A percentile compares a stretch with the other conserved stretches of the same genome.
Evolutionary conservation across 2,113 vertebrate species (phyloP).

Genomic region (Eretmochelys imbricata): DNA sequence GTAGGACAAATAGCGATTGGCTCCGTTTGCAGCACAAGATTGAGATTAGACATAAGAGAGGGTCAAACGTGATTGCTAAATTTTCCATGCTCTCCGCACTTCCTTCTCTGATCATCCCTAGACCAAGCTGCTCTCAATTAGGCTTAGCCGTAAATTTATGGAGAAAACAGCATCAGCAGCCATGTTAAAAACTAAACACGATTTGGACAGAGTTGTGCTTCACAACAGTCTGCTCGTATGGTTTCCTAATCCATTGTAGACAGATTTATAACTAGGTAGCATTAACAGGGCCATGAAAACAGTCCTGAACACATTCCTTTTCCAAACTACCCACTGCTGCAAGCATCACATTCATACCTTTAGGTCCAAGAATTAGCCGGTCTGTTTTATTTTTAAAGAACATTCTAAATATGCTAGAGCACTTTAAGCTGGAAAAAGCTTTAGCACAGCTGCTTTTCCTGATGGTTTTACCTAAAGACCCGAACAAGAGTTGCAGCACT

Average conservation of each 20-base stretch:
- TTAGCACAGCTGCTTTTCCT: neutral
- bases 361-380: neutral
- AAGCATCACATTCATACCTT: neutral
- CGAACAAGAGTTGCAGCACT: rapidly evolving
- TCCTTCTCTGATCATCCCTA: neutral
- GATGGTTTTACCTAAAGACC: neutral
- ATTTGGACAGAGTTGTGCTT: neutral
- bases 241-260: neutral
- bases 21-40: too few species aligned
- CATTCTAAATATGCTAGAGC: neutral
- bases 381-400: rapidly evolving
- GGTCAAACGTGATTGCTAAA: neutral
- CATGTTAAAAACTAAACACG: neutral
- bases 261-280: rapidly evolving
- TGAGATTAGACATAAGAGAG: neutral
- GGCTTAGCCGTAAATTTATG: neutral
- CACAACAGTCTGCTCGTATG: neutral
- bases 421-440: neutral
- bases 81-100: neutral
- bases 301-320: neutral
- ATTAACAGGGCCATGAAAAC: neutral
- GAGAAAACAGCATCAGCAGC: neutral
- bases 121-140: neutral
- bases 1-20: too few species aligned
- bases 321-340: neutral